These are phyloP conservation scores for Spodoptera picta DNA, from an alignment of 2,888 invertebrate species.

Conservation along the genomic window DNA sequence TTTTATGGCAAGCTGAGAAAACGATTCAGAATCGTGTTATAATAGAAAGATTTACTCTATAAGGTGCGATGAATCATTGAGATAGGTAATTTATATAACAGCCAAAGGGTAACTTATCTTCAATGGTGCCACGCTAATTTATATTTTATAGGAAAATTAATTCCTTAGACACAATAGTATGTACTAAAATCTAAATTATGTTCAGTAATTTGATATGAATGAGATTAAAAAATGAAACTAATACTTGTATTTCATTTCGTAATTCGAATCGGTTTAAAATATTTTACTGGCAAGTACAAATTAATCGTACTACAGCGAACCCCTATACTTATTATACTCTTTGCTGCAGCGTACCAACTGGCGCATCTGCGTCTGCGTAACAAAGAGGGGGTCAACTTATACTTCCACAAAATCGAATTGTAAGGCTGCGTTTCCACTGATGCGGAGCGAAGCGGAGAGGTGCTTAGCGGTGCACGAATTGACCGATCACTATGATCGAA, in stretches of 20 bases:
- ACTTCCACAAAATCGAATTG: too few species aligned
- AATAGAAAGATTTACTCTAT: slow-evolving; percentile 67
- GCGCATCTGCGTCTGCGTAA: too few species aligned
- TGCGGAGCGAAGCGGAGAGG: too few species aligned
- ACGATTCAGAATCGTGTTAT: slow-evolving; percentile 82
- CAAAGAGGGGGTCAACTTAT: too few species aligned
- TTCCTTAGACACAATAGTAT: slow-evolving; percentile 76
- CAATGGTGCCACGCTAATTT: slow-evolving; percentile 82
- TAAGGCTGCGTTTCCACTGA: too few species aligned
- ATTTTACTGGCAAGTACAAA: too few species aligned
- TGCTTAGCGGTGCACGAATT: too few species aligned
- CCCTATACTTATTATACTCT: too few species aligned
- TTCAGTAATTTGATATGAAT: slow-evolving; percentile 87
- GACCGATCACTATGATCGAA: too few species aligned
- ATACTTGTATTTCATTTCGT: slow-evolving; percentile 52
- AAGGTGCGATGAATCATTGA: slow-evolving; percentile 73
- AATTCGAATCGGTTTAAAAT: too few species aligned
- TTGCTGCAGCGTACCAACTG: too few species aligned
- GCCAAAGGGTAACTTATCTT: slow-evolving; percentile 71
- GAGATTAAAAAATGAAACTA: slow-evolving; percentile 83
- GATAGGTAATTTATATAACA: slow-evolving; percentile 72
- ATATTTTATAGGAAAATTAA: slow-evolving; percentile 81
- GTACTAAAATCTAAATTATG: slow-evolving; percentile 83
- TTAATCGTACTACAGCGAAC: too few species aligned
- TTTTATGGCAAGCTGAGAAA: slow-evolving; percentile 65